A percentile compares a stretch with the other conserved stretches of the same genome.
These are phyloP conservation scores for Amphimallon solstitiale DNA, from an alignment of 2,888 invertebrate species.

Conservation along the genomic window DNA sequence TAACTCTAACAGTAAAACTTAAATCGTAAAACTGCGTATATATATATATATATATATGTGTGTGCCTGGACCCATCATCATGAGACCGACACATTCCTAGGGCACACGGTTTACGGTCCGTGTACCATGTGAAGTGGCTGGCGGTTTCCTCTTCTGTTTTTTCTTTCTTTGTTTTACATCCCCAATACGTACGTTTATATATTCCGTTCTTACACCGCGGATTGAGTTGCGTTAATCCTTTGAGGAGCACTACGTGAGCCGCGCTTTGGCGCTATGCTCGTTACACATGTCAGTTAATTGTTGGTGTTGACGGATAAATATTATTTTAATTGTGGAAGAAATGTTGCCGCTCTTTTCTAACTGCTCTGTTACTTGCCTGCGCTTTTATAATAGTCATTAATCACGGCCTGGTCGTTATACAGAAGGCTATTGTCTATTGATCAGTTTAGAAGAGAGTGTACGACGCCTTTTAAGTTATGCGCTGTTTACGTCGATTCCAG, in stretches of 20 bases:
- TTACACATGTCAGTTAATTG: constrained; percentile 28
- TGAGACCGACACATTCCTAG: constrained; percentile 11
- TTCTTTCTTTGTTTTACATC: constrained; percentile 2
- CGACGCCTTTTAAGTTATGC: too few species aligned
- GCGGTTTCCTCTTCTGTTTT: neutral
- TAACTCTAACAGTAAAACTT: constrained; percentile 24
- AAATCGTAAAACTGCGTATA: constrained; percentile 27
- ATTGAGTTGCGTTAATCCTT: neutral
- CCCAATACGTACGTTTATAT: neutral
- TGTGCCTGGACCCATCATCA: neutral
- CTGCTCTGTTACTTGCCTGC: neutral
- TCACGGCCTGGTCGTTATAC: neutral
- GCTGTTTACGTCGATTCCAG: neutral
- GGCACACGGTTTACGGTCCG: constrained; percentile 18
- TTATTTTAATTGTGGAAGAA: constrained; percentile 30
- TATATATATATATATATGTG: too few species aligned
- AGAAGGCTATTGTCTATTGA: constrained; percentile 10
- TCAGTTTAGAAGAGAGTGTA: neutral
- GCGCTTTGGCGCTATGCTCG: neutral
- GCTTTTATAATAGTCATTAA: constrained; percentile 19
- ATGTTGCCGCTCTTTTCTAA: constrained; percentile 3
- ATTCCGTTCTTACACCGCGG: constrained; percentile 1
- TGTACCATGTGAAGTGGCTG: constrained; percentile 20
- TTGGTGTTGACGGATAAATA: constrained; percentile 20
- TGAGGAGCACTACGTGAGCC: neutral